phyloP scores from a whole-genome alignment of 2,888 invertebrate genomes.

The Panorpa germanica region DNA sequence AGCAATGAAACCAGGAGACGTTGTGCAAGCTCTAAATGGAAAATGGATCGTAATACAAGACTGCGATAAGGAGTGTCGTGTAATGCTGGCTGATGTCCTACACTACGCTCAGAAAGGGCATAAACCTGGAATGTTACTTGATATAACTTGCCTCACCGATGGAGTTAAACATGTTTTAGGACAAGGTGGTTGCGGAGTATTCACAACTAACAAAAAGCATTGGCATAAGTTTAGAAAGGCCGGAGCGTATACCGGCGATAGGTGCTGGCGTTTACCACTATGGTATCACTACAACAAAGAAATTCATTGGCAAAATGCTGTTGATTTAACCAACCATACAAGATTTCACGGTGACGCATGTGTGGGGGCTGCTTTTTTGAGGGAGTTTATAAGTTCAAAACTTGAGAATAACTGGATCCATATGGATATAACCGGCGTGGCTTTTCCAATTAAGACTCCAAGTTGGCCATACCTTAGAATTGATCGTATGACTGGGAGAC shows the following conservation, averaged over 20 bases:
- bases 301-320: slow-evolving; percentile 25
- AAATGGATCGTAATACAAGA: slow-evolving; percentile 49
- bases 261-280: slow-evolving; percentile 41
- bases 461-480: slow-evolving; percentile 38
- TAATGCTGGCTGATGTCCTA: slow-evolving; percentile 63
- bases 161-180: slow-evolving; percentile 38
- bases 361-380: slow-evolving; percentile 51
- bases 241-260: slow-evolving; percentile 33
- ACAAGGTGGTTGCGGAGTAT: slow-evolving; percentile 33
- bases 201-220: slow-evolving; percentile 29
- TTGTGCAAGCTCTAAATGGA: slow-evolving; percentile 30
- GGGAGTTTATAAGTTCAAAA: slow-evolving; percentile 39
- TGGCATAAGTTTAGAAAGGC: slow-evolving; percentile 32
- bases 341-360: slow-evolving; percentile 31
- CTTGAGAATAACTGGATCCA: slow-evolving; percentile 51
- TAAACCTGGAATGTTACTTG: slow-evolving; percentile 31
- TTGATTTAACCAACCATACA: slow-evolving; percentile 29
- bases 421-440: slow-evolving; percentile 53
- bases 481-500: slow-evolving; percentile 41
- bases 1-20: slow-evolving; percentile 29
- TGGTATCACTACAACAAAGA: slow-evolving; percentile 41
- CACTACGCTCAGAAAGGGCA: slow-evolving; percentile 51
- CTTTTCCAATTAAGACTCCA: slow-evolving; percentile 32
- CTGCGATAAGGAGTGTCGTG: slow-evolving; percentile 62
- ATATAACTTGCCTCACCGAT: slow-evolving; percentile 51